phyloP scores from a whole-genome alignment of 2,888 invertebrate genomes.

The Steinernema hermaphroditum region DNA sequence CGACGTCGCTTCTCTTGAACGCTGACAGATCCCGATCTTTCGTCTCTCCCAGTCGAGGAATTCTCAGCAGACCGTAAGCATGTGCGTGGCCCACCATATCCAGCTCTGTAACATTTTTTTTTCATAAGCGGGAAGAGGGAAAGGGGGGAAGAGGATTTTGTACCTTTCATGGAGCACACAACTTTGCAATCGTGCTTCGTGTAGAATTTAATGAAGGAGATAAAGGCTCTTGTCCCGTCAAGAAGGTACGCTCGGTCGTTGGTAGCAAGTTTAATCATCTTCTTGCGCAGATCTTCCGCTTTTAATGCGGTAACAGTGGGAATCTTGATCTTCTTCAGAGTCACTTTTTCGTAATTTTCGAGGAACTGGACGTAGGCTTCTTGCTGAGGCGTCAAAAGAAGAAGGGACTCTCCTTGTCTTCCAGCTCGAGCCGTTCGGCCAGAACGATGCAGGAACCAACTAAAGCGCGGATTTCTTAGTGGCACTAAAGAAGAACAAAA shows the following conservation, averaged over 20 bases:
- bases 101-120: slow-evolving; percentile 77
- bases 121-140: not conserved
- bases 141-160: not conserved
- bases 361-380: slow-evolving; percentile 88
- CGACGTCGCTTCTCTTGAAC: slow-evolving; percentile 58
- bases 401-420: slow-evolving; percentile 80
- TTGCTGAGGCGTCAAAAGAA: slow-evolving; percentile 83
- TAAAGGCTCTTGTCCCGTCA: slow-evolving; percentile 87
- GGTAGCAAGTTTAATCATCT: slow-evolving; percentile 54
- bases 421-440: slow-evolving; percentile 93
- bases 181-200: slow-evolving; percentile 91
- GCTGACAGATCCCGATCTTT: slow-evolving; percentile 40
- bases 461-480: no score
- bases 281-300: slow-evolving; percentile 54
- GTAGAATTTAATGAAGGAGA: slow-evolving; percentile 90
- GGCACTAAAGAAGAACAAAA: slow-evolving; percentile 6
- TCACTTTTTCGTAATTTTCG: slow-evolving; percentile 65
- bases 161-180: slow-evolving; percentile 79
- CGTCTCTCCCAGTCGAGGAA: slow-evolving; percentile 94
- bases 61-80: slow-evolving; percentile 82
- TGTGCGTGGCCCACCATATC: slow-evolving; percentile 82
- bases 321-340: slow-evolving; percentile 52
- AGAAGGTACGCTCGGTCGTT: slow-evolving; percentile 76
- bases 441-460: slow-evolving; percentile 84
- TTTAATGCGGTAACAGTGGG: slow-evolving; percentile 51